phyloP scores from a whole-genome alignment of 1,140 invertebrate species.

The Ips typographus region DNA sequence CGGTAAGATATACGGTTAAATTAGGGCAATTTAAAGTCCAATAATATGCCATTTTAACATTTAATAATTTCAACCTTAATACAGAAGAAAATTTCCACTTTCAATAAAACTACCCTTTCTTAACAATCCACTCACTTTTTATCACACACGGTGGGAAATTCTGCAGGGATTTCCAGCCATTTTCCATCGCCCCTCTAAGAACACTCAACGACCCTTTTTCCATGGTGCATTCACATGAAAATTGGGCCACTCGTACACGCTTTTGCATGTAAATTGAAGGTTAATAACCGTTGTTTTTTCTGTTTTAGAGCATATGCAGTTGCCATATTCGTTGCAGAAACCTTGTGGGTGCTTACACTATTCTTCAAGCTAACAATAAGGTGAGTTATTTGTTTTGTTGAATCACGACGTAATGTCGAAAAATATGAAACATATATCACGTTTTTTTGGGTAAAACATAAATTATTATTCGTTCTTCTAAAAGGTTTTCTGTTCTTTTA shows the following conservation, averaged over 20 bases:
- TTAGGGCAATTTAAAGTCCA: no score
- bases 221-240: constrained; percentile 14
- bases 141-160: constrained; percentile 6
- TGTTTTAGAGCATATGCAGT: constrained; percentile 26
- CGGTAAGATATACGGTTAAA: no score
- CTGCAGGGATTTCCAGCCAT: constrained; percentile 10
- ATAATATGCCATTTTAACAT: no score
- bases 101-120: neutral
- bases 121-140: constrained; percentile 8
- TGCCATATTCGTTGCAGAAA: constrained; percentile 18
- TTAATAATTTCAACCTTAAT: no score
- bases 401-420: neutral
- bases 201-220: neutral
- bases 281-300: constrained; percentile 10
- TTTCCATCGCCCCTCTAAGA: constrained; percentile 12
- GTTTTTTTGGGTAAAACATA: constrained; percentile 3
- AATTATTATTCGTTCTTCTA: constrained; percentile 2
- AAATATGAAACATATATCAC: constrained; percentile 4
- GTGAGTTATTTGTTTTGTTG: constrained; percentile 16
- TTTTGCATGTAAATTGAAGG: constrained; percentile 12
- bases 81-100: no score
- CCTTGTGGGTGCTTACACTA: constrained; percentile 30
- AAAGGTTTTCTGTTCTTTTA: constrained; percentile 20
- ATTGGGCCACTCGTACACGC: constrained; percentile 6
- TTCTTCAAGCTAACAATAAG: constrained; percentile 30